These are phyloP conservation scores for Axinella damicornis DNA, from an alignment of 37 sponge, comb jelly and placozoan genomes.

Conservation along the genomic window DNA sequence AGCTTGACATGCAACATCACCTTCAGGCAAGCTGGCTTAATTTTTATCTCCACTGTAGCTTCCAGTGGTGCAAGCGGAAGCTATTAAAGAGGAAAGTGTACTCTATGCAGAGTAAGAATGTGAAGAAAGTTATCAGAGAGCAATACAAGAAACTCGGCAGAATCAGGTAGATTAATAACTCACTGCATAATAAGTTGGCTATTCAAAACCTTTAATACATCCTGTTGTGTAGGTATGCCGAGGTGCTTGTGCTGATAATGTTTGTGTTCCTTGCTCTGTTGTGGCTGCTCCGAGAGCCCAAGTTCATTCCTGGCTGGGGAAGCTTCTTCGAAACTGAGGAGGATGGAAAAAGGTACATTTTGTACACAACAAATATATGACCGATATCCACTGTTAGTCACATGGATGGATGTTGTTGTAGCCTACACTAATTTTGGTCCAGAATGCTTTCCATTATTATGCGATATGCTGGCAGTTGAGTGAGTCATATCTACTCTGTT, in stretches of 20 bases:
- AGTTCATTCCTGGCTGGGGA: slow-evolving; percentile 87
- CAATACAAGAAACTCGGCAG: slow-evolving; percentile 81
- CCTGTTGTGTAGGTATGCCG: slow-evolving; percentile 74
- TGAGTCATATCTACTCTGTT: neutral
- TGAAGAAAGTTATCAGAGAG: slow-evolving; percentile 63
- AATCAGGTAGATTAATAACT: slow-evolving; percentile 48
- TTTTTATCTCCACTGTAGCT: too few species aligned
- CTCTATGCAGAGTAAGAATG: slow-evolving; percentile 45
- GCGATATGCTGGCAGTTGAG: neutral
- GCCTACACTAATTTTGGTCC: too few species aligned
- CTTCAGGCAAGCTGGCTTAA: too few species aligned
- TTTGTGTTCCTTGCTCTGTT: slow-evolving; percentile 79
- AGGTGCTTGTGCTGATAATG: slow-evolving; percentile 69
- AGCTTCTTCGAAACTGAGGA: slow-evolving; percentile 52
- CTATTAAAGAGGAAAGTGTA: slow-evolving; percentile 27
- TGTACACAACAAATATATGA: neutral
- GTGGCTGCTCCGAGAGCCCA: slow-evolving; percentile 90
- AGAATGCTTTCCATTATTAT: too few species aligned
- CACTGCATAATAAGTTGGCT: too few species aligned
- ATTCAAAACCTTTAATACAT: neutral
- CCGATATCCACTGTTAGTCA: too few species aligned
- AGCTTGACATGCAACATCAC: too few species aligned
- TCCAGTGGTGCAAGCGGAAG: slow-evolving; percentile 39
- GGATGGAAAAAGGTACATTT: slow-evolving; percentile 59
- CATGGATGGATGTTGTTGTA: too few species aligned